These are phyloP conservation scores for Eunapius fragilis DNA, from an alignment of 37 sponge, comb jelly and placozoan species.

Conservation along the genomic window DNA sequence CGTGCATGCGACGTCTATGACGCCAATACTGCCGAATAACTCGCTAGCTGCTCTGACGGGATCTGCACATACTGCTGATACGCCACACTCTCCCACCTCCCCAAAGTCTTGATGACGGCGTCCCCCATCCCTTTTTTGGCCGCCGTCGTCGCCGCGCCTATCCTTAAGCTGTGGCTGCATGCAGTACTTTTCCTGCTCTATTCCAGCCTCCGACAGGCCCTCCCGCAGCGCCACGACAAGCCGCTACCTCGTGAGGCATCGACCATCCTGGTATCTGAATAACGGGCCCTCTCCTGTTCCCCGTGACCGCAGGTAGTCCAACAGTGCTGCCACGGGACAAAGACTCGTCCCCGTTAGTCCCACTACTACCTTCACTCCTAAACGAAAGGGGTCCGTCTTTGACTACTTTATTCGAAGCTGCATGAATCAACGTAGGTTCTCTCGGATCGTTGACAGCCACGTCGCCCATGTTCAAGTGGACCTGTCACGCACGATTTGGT, in stretches of 20 bases:
- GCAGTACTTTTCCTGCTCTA: constrained; percentile 18
- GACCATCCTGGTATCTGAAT: constrained; percentile 30
- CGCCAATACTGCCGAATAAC: constrained; percentile 10
- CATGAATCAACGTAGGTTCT: not conserved
- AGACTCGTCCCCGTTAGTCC: constrained; percentile 7
- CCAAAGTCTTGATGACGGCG: constrained; percentile 31
- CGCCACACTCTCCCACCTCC: constrained; percentile 35
- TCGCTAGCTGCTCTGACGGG: constrained; percentile 10
- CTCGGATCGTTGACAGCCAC: constrained; percentile 13
- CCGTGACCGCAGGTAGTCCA: constrained; percentile 11
- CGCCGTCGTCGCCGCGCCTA: constrained; percentile 33
- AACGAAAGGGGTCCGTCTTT: constrained; percentile 43
- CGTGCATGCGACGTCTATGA: not conserved
- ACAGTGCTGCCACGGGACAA: constrained; percentile 19
- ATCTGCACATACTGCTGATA: too few species aligned
- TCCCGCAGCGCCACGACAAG: constrained; percentile 19
- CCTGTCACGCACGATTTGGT: too few species aligned
- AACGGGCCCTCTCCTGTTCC: constrained; percentile 4
- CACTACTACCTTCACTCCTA: constrained; percentile 5
- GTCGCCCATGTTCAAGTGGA: not conserved
- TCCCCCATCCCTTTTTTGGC: constrained; percentile 25
- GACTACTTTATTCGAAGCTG: constrained; percentile 16
- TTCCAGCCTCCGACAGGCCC: constrained; percentile 14
- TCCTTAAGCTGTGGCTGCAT: constrained; percentile 37
- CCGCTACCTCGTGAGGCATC: constrained; percentile 11